Base-by-base conservation (phyloP, 2,113 vertebrate genomes). In the Podilymbus podiceps region DNA sequence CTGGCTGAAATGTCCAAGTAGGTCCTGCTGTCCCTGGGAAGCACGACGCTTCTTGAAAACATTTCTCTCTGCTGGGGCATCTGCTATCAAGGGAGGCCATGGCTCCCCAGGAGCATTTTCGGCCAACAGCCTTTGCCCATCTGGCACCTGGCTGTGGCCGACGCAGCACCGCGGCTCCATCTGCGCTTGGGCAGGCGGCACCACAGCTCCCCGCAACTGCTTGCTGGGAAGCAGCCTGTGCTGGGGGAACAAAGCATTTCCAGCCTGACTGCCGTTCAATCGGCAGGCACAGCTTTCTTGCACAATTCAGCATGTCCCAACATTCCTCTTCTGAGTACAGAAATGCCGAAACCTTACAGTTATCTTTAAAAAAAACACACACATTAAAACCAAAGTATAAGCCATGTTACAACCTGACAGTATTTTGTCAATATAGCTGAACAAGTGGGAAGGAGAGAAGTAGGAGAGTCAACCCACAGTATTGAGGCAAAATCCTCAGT, bases 181-280 rank as follows among this genome's bases (percentile, higher is more conserved):
- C 60, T 31, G 28, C 0, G 0, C 60, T 33, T 13, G 24, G 40
- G 50, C 19, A 58, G 22, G 22, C 1, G 6, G 63, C 56, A 68
- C 71, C 40, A 31, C 22, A 69, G 22, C 40, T 33, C 11, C 28
- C 50, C 22, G 6, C 11, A 66, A 12, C 16, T n/a, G 25, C 31
- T 12, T 42, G 38, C 35, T 69, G 30, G 42, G 64, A 66, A 80
- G 47, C 44, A 63, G 22, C 35, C 44, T 33, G 59, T 42, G 15
- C n/a, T 9, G 35, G 33, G 33, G 50, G 11, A 72, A 68, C 0
- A 2, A 27, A 50, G 10, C 9, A 5, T 25, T 73, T 42, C 69
- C 62, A 75, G 62, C 44, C 58, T 3, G 3, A 63, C 0, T 71
- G 75, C 60, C 50, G 8, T 18, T 6, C 3, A 0, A 11, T 3